Evolutionary conservation across 1,140 invertebrate genomes (phyloP).

Genomic region (Melipona quadrifasciata): DNA sequence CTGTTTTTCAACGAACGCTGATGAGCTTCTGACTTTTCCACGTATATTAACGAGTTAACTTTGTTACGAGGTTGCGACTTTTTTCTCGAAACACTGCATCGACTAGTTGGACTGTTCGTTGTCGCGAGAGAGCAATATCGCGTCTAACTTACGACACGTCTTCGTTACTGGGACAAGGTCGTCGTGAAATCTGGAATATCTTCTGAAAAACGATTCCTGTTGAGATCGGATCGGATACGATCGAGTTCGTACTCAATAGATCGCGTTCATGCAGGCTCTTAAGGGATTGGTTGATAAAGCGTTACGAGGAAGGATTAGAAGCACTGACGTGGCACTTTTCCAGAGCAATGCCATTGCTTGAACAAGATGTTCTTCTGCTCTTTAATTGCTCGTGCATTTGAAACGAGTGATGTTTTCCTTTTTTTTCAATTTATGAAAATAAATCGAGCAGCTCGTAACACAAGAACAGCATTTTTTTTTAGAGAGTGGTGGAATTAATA

Average conservation of each 20-base stretch:
- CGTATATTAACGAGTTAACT: background rate
- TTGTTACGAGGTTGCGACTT: background rate
- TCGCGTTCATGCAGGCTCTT: background rate
- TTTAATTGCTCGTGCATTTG: no score
- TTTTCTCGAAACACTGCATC: background rate
- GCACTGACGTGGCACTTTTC: background rate
- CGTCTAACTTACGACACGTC: constrained; percentile 17
- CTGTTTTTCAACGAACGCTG: no score
- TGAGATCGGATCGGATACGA: background rate
- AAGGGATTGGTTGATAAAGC: background rate
- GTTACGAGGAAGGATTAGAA: background rate
- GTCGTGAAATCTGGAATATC: constrained; percentile 45
- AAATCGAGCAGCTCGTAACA: no score
- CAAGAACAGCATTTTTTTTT: no score
- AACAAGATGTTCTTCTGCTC: no score
- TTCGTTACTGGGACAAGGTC: constrained; percentile 54
- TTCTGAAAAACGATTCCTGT: constrained; percentile 51
- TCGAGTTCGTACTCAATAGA: background rate
- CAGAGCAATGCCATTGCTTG: background rate
- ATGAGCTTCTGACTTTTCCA: no score
- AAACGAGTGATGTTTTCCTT: no score
- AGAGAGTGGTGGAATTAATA: no score
- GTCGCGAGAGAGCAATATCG: constrained; percentile 8
- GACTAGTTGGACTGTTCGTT: background rate
- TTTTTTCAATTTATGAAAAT: no score